Evolutionary conservation across 1,140 invertebrate species (phyloP).

Genomic region (Trigoniulus corallinus): DNA sequence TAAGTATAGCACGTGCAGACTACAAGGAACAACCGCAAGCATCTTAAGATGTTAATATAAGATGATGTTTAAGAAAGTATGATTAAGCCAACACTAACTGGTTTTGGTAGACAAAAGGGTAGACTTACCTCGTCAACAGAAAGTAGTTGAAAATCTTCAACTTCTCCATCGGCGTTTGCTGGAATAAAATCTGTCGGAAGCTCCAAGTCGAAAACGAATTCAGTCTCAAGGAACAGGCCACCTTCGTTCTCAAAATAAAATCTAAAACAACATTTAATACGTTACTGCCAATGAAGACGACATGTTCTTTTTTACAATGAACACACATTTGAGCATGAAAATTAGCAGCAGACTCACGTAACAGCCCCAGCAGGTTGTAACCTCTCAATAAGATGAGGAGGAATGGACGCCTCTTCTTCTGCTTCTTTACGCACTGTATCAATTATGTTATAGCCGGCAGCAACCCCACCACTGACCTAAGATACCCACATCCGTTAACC

Average conservation of each 20-base stretch:
- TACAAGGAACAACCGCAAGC: too few relatives aligned
- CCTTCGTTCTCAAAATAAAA: conserved; percentile 82
- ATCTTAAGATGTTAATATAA: too few relatives aligned
- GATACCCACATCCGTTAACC: neutral
- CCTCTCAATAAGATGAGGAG: conserved; percentile 19
- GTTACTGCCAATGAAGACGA: neutral
- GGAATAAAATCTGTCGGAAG: conserved; percentile 75
- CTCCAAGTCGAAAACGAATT: conserved; percentile 89
- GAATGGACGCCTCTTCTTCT: conserved; percentile 68
- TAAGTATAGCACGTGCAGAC: too few relatives aligned
- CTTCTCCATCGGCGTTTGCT: conserved; percentile 79
- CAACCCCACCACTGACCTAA: conserved; percentile 65
- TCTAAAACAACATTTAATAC: conserved; percentile 30
- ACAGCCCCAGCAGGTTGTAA: conserved; percentile 23
- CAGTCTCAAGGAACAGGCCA: conserved; percentile 81
- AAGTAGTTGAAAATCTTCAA: conserved; percentile 70
- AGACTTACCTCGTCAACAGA: conserved; percentile 40
- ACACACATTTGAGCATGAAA: neutral
- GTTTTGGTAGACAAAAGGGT: too few relatives aligned
- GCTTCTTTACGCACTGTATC: conserved; percentile 86
- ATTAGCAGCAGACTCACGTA: conserved; percentile 22
- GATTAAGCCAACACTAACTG: too few relatives aligned
- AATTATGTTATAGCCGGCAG: conserved; percentile 65
- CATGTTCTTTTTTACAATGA: neutral
- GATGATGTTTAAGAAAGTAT: too few relatives aligned